Conservation (phyloP, 2,113 vertebrate genomes). For the Gavia stellata region DNA sequence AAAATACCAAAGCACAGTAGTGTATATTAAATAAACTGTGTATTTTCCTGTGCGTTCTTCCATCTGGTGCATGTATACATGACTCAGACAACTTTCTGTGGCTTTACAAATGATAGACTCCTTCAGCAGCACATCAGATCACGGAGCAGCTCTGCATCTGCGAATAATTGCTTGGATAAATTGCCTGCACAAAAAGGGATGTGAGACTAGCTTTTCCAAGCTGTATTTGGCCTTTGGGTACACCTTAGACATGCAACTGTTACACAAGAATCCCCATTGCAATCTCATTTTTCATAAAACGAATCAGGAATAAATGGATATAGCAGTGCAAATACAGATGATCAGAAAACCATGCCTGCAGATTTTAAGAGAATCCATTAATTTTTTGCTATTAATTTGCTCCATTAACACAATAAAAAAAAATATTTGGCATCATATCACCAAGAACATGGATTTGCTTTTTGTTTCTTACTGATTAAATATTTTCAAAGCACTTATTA, state of each 20-base stretch:
- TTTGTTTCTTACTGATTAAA: not conserved
- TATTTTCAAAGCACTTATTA: not conserved
- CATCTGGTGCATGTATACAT: not conserved
- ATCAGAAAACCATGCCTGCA: not conserved
- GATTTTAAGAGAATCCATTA: not conserved
- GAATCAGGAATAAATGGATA: not conserved
- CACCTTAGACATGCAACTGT: not conserved
- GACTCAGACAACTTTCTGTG: not conserved
- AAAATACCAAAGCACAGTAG: not conserved
- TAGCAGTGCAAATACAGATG: not conserved
- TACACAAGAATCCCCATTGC: not conserved
- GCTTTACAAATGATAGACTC: not conserved
- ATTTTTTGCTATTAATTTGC: not conserved
- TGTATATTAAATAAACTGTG: not conserved
- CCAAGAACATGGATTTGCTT: not conserved
- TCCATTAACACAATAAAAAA: not conserved
- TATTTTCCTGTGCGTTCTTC: not conserved
- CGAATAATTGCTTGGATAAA: not conserved
- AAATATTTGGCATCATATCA: not conserved
- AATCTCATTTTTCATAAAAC: not conserved
- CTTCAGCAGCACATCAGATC: not conserved
- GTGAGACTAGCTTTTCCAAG: not conserved
- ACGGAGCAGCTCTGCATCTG: not conserved
- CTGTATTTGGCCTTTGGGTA: not conserved
- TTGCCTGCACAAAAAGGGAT: not conserved